phyloP scores from a whole-genome alignment of 2,888 invertebrate species.

The Spicauda simplicius region DNA sequence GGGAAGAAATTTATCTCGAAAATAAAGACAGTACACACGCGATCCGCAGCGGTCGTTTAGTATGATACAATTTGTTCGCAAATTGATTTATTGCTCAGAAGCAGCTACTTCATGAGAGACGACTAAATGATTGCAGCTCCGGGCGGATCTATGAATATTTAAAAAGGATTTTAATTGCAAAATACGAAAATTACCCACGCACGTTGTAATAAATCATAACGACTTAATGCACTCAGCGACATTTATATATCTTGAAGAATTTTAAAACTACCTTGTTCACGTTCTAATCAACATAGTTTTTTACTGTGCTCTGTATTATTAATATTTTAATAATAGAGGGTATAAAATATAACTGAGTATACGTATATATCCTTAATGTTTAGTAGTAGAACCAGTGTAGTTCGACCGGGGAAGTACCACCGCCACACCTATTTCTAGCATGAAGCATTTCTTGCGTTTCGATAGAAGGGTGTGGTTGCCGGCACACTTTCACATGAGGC shows the following conservation, averaged over 20 bases:
- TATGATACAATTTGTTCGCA: neutral
- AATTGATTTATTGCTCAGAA: neutral
- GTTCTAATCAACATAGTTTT: neutral
- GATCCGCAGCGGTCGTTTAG: neutral
- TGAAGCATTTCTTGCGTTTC: too few species aligned
- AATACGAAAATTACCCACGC: slow-evolving; percentile 12
- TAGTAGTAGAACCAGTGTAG: too few species aligned
- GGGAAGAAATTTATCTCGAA: too few species aligned
- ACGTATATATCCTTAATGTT: too few species aligned
- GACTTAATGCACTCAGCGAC: slow-evolving; percentile 9
- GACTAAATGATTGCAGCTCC: slow-evolving; percentile 10
- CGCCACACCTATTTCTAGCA: too few species aligned
- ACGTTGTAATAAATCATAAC: slow-evolving; percentile 15
- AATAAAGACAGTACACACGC: too few species aligned
- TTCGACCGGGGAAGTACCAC: too few species aligned
- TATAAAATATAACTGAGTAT: too few species aligned
- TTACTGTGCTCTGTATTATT: neutral
- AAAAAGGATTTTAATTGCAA: slow-evolving; percentile 23
- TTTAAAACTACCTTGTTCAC: neutral
- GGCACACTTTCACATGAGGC: too few species aligned
- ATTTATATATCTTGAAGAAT: neutral
- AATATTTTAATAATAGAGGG: too few species aligned
- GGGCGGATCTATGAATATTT: slow-evolving; percentile 22
- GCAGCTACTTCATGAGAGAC: neutral
- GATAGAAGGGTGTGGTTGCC: too few species aligned